These are phyloP conservation scores for Cathartes aura DNA, from an alignment of 2,113 vertebrate genomes.

Conservation along the genomic window DNA sequence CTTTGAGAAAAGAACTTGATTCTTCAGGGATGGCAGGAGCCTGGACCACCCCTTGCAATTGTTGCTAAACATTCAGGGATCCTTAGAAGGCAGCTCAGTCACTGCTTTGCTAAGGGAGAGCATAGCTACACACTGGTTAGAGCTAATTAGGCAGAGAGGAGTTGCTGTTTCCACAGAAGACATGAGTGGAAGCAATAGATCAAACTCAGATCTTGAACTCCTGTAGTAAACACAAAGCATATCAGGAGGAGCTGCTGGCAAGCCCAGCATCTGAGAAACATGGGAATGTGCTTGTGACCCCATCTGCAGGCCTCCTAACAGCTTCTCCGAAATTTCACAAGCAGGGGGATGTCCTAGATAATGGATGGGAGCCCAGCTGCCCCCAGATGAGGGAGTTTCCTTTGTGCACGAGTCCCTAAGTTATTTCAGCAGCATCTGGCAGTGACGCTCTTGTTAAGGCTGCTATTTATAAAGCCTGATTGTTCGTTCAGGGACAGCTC, in stretches of 20 bases:
- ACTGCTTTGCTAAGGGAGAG: not conserved
- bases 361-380: conserved; percentile 41
- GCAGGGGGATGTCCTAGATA: conserved; percentile 43
- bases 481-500: conserved; percentile 49
- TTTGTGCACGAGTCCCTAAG: not conserved
- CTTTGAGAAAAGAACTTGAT: not conserved
- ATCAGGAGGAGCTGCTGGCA: conserved; percentile 57
- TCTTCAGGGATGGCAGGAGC: not conserved
- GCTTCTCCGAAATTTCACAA: conserved; percentile 37
- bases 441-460: not conserved
- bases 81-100: conserved; percentile 19
- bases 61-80: not conserved
- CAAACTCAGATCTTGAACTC: conserved; percentile 48
- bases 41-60: not conserved
- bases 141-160: conserved; percentile 54
- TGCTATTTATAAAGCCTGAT: conserved; percentile 70
- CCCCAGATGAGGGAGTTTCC: conserved; percentile 60
- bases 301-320: conserved; percentile 13
- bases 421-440: conserved; percentile 45
- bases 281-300: not conserved
- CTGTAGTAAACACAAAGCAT: conserved; percentile 35
- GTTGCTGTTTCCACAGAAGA: conserved; percentile 31
- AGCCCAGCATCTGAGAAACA: conserved; percentile 3
- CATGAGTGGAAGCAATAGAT: conserved; percentile 22
- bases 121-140: not conserved